Base-by-base conservation (phyloP, 2,888 invertebrate genomes). In the Megamerina dolium region DNA sequence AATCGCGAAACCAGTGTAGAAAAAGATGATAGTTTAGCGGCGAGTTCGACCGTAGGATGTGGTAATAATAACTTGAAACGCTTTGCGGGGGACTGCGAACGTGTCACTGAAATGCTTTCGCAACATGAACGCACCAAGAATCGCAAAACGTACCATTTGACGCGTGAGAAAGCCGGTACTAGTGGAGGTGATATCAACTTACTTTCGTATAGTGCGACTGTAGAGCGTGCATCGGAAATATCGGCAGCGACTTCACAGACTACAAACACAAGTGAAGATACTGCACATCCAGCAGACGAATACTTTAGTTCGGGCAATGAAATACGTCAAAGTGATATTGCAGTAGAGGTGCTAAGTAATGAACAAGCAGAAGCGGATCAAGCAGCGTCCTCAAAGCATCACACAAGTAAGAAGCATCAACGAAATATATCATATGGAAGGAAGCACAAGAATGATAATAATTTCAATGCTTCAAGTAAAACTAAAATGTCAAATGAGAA, bases 211-310 rank as follows among this genome's bases (percentile, higher is more conserved):
- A n/a, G n/a, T n/a, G 47, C 53, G 5, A 55, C 54, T 12, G 57
- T 61, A 12, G 59, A 60, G 1, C 60, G 51, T 37, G 46, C 32
- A 41, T 59, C 47, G 43, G n/a, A n/a, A n/a, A n/a, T n/a, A n/a
- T 50, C 45, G 52, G 58, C 50, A 30, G 41, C 41, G 4, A 47
- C 51, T 2, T 50, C 51, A 14, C 50, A 46, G 5, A 29, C 16
- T 3, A 52, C 52, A 13, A 50, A 48, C 10, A 38, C 21, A 5
- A 59, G 57, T 8, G 81, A 81, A 51, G 71, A 78, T 12, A 77
- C 80, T 41, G 79, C 78, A 1, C 73, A 66, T 41, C 55, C 80
- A 0, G 82, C 82, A 0, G 83, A 83, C 53, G 83, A 83, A 46
- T 83, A 81, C 55, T 83, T 83, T 52, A 76, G 74, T 52, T 35